These are phyloP conservation scores for Tinea pellionella DNA, from an alignment of 2,888 invertebrate species.

Conservation along the genomic window DNA sequence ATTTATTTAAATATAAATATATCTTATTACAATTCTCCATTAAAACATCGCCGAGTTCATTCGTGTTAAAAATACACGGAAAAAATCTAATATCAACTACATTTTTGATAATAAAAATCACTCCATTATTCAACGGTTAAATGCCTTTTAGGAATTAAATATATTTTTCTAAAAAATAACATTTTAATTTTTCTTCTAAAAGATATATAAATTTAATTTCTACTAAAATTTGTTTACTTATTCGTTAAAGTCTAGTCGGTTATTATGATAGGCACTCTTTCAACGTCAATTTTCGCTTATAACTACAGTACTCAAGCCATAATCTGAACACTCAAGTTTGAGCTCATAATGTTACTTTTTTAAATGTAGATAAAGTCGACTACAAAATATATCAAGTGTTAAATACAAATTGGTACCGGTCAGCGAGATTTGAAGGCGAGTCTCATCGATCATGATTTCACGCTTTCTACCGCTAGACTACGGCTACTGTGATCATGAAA, in stretches of 20 bases:
- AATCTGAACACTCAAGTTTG: too few species aligned
- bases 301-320: too few species aligned
- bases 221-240: slow-evolving; percentile 33
- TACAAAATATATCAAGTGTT: too few species aligned
- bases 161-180: slow-evolving; percentile 26
- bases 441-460: too few species aligned
- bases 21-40: not conserved
- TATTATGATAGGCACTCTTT: slow-evolving; percentile 42
- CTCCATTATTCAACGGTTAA: slow-evolving; percentile 56
- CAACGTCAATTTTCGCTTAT: slow-evolving; percentile 8
- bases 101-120: slow-evolving; percentile 48
- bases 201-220: slow-evolving; percentile 34
- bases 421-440: too few species aligned
- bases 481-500: too few species aligned
- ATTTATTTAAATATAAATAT: not conserved
- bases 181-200: slow-evolving; percentile 20
- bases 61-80: not conserved
- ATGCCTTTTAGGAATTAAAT: slow-evolving; percentile 67
- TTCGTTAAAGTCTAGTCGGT: slow-evolving; percentile 38
- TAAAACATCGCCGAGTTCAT: not conserved
- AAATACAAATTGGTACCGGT: too few species aligned
- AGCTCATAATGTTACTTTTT: too few species aligned
- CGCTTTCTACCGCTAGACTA: too few species aligned
- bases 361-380: too few species aligned
- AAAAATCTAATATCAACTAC: slow-evolving; percentile 8